Base-by-base conservation (phyloP, 1,140 invertebrate species). In the Apis florea region DNA sequence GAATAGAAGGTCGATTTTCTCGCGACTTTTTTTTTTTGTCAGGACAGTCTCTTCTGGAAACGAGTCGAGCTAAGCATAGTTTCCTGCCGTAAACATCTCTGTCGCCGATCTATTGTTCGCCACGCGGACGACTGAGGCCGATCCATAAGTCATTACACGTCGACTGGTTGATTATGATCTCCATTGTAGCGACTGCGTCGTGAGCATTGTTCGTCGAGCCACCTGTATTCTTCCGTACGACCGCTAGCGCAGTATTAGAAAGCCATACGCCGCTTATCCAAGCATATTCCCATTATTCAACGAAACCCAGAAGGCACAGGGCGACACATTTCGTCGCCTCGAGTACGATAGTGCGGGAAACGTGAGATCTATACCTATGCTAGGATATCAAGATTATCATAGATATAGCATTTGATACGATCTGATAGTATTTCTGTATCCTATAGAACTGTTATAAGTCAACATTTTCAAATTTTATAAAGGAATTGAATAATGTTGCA, bases 71-170 rank as follows among this genome's bases (percentile, higher is more conserved):
- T 0, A 15, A 84, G 19, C 47, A 66, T 58, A 67, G 51, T 85
- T 87, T 87, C 77, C 81, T 77, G 84, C 85, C 81, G 80, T 87
- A 89, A 91, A 88, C 86, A 84, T 89, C 85, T 82, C 79, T 84
- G 83, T 83, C 83, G 83, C 75, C 88, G 89, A 90, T 91, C 85
- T 91, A 90, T 91, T 90, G 89, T 91, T 90, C 86, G 73, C 70
- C 70, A 47, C 70, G 70, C 40, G 70, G 56, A 73, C 86, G 83
- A 85, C 80, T 59, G 70, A 85, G 70, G 85, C 81, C 82, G 84
- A 80, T 61, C 89, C 79, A 90, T 91, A 91, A 91, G 90, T 91
- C 90, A 91, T 91, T 91, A 90, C 85, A 89, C 88, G 90, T 90
- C 90, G 89, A 83, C 86, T 81, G 63, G 79, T 91, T 89, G 90